These are phyloP conservation scores for Clarias macrocephalus DNA, from an alignment of 2,113 vertebrate species.

Conservation along the genomic window DNA sequence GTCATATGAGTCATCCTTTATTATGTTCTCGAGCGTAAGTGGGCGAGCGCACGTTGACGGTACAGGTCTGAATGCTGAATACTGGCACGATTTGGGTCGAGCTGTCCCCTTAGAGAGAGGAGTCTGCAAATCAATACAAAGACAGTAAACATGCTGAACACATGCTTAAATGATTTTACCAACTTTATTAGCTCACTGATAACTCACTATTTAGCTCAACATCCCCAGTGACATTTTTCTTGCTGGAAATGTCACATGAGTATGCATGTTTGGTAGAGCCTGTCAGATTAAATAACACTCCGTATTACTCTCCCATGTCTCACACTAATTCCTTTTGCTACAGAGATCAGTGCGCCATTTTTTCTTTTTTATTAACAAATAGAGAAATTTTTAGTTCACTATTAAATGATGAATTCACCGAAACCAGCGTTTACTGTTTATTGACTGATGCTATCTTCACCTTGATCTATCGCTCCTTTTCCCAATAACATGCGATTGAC, in stretches of 20 bases:
- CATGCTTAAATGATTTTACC: slow-evolving; percentile 1
- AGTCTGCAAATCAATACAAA: background rate
- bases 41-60: background rate
- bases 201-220: slow-evolving; percentile 14
- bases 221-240: slow-evolving; percentile 21
- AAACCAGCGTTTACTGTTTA: background rate
- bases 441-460: background rate
- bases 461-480: background rate
- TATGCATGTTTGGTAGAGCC: slow-evolving; percentile 16
- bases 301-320: background rate
- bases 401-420: background rate
- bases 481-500: background rate
- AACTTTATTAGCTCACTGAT: slow-evolving; percentile 23
- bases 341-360: background rate
- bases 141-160: background rate
- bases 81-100: background rate
- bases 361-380: background rate
- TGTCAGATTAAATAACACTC: slow-evolving; percentile 17
- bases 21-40: background rate
- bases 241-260: slow-evolving; percentile 19
- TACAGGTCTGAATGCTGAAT: background rate
- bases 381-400: background rate
- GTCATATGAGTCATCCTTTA: background rate
- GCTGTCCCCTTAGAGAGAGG: background rate
- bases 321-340: background rate